Conservation (phyloP, 2,113 vertebrate species). For the Oncorhynchus kisutch region DNA sequence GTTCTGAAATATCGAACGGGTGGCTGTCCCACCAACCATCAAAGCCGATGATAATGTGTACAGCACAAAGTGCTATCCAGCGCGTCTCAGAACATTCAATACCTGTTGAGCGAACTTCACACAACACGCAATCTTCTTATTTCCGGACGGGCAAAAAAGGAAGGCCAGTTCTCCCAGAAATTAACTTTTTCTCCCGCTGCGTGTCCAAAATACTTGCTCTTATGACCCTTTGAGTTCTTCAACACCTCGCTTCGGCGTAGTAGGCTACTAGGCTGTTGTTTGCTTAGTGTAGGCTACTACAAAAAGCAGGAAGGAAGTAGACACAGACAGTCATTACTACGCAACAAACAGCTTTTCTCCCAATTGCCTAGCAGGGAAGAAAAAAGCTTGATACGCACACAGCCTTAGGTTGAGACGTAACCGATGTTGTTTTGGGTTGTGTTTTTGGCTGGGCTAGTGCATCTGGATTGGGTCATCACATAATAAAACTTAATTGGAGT, state of each 20-base stretch:
- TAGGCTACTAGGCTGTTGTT: conserved; percentile 14
- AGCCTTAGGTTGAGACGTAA: conserved; percentile 1
- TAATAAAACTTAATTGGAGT: neutral
- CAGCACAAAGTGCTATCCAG: neutral
- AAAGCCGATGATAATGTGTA: neutral
- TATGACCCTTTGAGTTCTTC: conserved; percentile 14
- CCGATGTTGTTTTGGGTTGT: neutral
- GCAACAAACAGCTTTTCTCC: conserved; percentile 43
- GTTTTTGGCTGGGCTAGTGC: neutral
- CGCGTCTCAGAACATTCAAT: neutral
- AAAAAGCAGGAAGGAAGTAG: conserved; percentile 62
- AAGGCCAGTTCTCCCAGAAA: neutral
- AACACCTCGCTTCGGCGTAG: conserved; percentile 21
- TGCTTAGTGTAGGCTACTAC: conserved; percentile 35
- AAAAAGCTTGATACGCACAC: neutral
- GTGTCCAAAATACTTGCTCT: neutral
- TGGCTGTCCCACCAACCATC: neutral
- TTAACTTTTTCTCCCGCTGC: neutral
- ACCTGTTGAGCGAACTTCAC: neutral
- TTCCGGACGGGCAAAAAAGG: neutral
- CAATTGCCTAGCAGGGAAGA: conserved; percentile 32
- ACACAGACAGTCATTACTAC: conserved; percentile 36
- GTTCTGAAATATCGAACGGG: neutral
- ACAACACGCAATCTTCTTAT: neutral
- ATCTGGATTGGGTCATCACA: neutral